phyloP scores from a whole-genome alignment of 2,113 vertebrate species.

The Oriolus oriolus region DNA sequence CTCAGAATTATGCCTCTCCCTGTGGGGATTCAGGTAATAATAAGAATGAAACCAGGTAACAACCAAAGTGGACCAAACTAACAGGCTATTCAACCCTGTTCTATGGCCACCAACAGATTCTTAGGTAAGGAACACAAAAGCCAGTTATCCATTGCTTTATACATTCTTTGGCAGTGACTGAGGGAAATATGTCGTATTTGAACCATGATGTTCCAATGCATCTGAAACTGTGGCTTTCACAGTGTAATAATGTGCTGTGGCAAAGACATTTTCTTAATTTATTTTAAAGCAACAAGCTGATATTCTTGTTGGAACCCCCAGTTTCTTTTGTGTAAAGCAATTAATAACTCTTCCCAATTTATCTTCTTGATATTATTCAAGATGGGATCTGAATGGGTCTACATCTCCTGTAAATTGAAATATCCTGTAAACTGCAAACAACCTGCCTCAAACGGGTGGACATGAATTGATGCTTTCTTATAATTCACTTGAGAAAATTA shows the following conservation, averaged over 20 bases:
- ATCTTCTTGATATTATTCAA: not conserved
- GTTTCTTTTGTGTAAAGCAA: not conserved
- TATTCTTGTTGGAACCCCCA: not conserved
- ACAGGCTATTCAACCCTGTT: not conserved
- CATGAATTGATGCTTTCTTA: not conserved
- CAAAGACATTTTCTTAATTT: not conserved
- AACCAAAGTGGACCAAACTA: not conserved
- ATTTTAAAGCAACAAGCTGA: not conserved
- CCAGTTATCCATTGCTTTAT: not conserved
- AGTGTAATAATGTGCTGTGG: not conserved
- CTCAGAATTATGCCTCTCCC: not conserved
- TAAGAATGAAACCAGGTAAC: not conserved
- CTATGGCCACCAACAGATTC: not conserved
- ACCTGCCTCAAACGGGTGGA: not conserved
- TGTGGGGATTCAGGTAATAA: not conserved
- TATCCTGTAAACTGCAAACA: not conserved
- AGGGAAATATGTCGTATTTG: not conserved
- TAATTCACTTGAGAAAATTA: not conserved
- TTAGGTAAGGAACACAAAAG: not conserved
- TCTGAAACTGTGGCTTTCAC: not conserved
- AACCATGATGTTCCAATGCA: not conserved
- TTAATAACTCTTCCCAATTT: not conserved
- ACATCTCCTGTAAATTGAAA: not conserved
- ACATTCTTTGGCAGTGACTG: not conserved
- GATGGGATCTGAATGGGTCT: not conserved